Percentiles rank a stretch among this genome's conserved stretches.
These are phyloP conservation scores for Exocentrus adspersus DNA, from an alignment of 2,888 invertebrate genomes.

Conservation along the genomic window DNA sequence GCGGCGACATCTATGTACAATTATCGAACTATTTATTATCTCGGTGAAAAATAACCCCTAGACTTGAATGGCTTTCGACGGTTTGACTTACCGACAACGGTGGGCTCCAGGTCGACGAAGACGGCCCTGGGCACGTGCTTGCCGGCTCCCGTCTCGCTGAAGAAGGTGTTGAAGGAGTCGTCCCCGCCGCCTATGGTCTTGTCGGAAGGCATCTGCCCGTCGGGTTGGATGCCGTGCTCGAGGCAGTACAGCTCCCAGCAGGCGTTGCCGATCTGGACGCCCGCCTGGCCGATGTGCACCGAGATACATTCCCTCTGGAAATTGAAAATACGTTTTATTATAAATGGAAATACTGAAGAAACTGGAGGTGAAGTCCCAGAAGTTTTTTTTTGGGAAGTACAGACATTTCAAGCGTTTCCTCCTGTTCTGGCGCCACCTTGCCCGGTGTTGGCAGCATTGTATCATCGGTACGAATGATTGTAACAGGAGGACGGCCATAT, in stretches of 20 bases:
- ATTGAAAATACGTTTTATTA: neutral
- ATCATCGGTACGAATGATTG: too few species aligned
- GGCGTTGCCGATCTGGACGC: constrained; percentile 87
- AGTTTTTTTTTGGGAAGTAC: too few species aligned
- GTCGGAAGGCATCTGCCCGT: constrained; percentile 66
- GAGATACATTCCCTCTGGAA: constrained; percentile 86
- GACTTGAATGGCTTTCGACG: too few species aligned
- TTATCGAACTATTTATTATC: too few species aligned
- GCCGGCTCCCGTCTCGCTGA: constrained; percentile 70
- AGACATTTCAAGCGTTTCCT: too few species aligned
- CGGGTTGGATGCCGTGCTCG: constrained; percentile 80
- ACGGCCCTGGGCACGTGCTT: constrained; percentile 85
- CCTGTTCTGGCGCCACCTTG: too few species aligned
- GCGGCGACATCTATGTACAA: too few species aligned
- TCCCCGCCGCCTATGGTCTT: constrained; percentile 54
- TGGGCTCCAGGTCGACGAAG: constrained; percentile 89
- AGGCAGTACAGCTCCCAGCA: constrained; percentile 89
- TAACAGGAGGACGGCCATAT: too few species aligned
- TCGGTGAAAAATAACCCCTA: too few species aligned
- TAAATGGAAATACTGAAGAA: too few species aligned
- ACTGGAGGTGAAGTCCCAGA: too few species aligned
- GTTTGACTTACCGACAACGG: constrained; percentile 78
- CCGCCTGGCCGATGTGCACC: constrained; percentile 87
- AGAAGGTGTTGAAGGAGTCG: constrained; percentile 66
- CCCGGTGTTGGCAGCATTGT: too few species aligned